These are phyloP conservation scores for Teleogryllus occipitalis DNA, from an alignment of 1,140 invertebrate species.

Conservation along the genomic window DNA sequence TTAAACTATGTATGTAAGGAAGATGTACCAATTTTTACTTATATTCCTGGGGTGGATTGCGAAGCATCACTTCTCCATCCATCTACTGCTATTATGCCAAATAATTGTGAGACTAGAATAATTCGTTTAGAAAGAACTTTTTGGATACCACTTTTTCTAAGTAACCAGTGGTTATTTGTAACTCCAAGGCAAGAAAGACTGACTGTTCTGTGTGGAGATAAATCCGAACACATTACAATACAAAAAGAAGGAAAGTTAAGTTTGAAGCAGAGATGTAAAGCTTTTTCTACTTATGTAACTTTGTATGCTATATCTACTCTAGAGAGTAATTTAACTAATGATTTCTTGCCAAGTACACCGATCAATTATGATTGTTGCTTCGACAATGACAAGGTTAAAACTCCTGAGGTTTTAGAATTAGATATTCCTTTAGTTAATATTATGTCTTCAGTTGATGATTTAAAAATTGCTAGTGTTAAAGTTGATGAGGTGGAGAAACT, in stretches of 20 bases:
- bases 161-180: no score
- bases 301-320: slow-evolving; percentile 7
- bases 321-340: not conserved
- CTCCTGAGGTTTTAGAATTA: not conserved
- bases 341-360: not conserved
- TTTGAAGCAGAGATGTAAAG: not conserved
- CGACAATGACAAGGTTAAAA: not conserved
- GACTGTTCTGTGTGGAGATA: no score
- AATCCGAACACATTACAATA: no score
- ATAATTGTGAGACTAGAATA: no score
- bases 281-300: not conserved
- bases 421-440: slow-evolving; percentile 2
- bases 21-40: slow-evolving; percentile 6
- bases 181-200: no score
- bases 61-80: slow-evolving; percentile 1
- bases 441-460: not conserved
- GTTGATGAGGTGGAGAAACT: not conserved
- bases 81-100: not conserved
- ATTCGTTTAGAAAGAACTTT: no score
- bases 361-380: not conserved
- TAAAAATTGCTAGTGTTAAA: not conserved
- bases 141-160: no score
- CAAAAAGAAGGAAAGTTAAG: not conserved
- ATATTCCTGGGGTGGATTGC: not conserved
- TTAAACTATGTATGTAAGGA: slow-evolving; percentile 9